A percentile compares a stretch with the other conserved stretches of the same genome.
Evolutionary conservation across 2,888 invertebrate genomes (phyloP).

Genomic region (Antheraea assamensis): DNA sequence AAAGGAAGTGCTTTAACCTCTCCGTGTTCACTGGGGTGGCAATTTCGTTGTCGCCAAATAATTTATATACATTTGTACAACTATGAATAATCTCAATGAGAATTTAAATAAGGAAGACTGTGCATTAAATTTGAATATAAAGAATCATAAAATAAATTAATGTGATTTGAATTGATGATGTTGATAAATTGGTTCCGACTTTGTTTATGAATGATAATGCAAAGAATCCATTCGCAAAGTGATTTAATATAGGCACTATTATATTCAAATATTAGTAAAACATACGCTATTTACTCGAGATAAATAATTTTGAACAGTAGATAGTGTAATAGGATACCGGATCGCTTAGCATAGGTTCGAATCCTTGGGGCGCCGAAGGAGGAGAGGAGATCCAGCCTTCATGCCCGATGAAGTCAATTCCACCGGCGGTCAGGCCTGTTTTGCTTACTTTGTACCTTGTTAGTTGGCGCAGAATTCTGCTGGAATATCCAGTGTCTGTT

Average conservation of each 20-base stretch:
- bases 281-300: no score
- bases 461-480: no score
- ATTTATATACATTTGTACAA: conserved; percentile 7
- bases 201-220: neutral
- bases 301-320: no score
- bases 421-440: no score
- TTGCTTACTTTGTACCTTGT: no score
- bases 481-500: no score
- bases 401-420: no score
- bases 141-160: conserved; percentile 15
- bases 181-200: conserved; percentile 12
- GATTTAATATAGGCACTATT: neutral
- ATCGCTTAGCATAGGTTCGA: no score
- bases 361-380: no score
- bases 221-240: neutral
- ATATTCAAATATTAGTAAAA: neutral
- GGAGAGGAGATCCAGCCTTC: no score
- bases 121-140: conserved; percentile 14
- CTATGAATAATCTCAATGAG: conserved; percentile 13
- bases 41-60: conserved; percentile 1
- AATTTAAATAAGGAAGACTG: conserved; percentile 10
- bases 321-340: no score
- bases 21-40: neutral
- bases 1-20: neutral
- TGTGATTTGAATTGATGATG: conserved; percentile 15